phyloP scores from a whole-genome alignment of 2,888 invertebrate species.

The Malacosoma neustria region DNA sequence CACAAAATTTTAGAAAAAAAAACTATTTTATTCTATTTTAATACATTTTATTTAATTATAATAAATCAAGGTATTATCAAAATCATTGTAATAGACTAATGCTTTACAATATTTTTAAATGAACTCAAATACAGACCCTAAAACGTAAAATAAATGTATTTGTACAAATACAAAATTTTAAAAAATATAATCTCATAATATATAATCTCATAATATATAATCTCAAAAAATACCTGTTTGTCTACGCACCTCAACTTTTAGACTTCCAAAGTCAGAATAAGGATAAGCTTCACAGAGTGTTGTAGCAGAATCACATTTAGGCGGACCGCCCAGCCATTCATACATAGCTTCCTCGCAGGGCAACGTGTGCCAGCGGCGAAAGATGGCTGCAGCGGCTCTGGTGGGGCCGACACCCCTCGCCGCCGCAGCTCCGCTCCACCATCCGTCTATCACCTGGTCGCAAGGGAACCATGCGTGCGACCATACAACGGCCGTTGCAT shows the following conservation, averaged over 20 bases:
- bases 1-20: too few relatives aligned
- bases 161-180: too few relatives aligned
- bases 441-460: slow-evolving; percentile 40
- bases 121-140: too few relatives aligned
- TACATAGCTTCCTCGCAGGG: slow-evolving; percentile 82
- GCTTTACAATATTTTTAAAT: too few relatives aligned
- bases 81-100: too few relatives aligned
- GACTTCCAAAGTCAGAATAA: slow-evolving; percentile 27
- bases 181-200: too few relatives aligned
- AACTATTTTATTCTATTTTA: too few relatives aligned
- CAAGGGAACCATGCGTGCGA: slow-evolving; percentile 66
- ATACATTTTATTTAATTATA: too few relatives aligned
- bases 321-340: slow-evolving; percentile 78
- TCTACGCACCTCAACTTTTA: slow-evolving; percentile 52
- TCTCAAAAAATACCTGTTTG: too few relatives aligned
- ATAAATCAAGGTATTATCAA: too few relatives aligned
- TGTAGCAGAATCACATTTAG: slow-evolving; percentile 45
- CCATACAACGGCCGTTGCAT: slow-evolving; percentile 59
- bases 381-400: slow-evolving; percentile 76
- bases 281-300: slow-evolving; percentile 55
- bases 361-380: slow-evolving; percentile 77
- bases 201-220: too few relatives aligned
- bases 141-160: too few relatives aligned
- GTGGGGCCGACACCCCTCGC: slow-evolving; percentile 49
- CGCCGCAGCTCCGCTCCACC: slow-evolving; percentile 66